phyloP scores from a whole-genome alignment of 2,888 invertebrate species.

The Eupeodes luniger region DNA sequence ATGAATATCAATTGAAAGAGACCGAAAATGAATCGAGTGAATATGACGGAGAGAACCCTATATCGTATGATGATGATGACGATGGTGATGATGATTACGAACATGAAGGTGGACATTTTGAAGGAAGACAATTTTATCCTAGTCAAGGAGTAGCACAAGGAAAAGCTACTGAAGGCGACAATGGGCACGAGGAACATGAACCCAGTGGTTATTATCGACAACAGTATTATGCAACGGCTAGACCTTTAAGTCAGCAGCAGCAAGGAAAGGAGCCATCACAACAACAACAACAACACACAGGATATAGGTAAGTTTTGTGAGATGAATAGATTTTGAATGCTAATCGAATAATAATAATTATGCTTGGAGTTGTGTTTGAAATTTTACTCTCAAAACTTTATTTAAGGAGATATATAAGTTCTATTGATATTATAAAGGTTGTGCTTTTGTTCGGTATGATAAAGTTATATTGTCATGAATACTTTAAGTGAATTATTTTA shows the following conservation, averaged over 20 bases:
- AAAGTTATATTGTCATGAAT: too few species aligned
- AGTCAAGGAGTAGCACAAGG: slow-evolving; percentile 17
- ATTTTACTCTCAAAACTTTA: neutral
- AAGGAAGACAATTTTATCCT: slow-evolving; percentile 63
- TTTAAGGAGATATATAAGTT: too few species aligned
- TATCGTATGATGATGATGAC: slow-evolving; percentile 38
- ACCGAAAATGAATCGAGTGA: slow-evolving; percentile 42
- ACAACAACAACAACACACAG: slow-evolving; percentile 1
- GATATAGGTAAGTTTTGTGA: slow-evolving; percentile 47
- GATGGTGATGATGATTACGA: slow-evolving; percentile 59
- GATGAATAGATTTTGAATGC: neutral
- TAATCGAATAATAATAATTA: neutral
- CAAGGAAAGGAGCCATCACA: neutral
- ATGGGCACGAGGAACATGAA: slow-evolving; percentile 24
- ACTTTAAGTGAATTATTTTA: too few species aligned
- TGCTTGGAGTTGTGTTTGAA: neutral
- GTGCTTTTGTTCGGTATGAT: too few species aligned
- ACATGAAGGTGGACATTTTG: slow-evolving; percentile 56
- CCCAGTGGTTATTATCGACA: slow-evolving; percentile 49
- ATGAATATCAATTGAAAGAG: slow-evolving; percentile 49
- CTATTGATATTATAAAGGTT: too few species aligned
- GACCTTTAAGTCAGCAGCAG: slow-evolving; percentile 15
- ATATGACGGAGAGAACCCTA: slow-evolving; percentile 38
- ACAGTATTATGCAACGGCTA: slow-evolving; percentile 60
- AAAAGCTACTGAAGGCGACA: neutral